phyloP scores from a whole-genome alignment of 1,140 invertebrate genomes.

The Pogonognathellus flavescens region DNA sequence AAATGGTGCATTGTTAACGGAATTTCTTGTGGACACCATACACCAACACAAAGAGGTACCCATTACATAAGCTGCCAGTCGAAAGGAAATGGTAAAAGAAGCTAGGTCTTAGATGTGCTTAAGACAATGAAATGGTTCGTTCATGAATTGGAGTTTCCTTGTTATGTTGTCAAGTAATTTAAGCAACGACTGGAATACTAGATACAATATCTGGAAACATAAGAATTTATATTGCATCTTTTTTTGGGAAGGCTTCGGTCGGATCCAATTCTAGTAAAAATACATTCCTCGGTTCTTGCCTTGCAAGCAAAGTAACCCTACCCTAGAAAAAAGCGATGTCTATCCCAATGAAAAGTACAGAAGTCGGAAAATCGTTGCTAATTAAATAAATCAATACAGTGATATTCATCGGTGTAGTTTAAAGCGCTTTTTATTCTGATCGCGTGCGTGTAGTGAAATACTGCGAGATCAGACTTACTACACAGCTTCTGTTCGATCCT shows the following conservation, averaged over 20 bases:
- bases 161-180: neutral
- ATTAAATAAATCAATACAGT: conserved; percentile 63
- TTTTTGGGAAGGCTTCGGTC: too few relatives aligned
- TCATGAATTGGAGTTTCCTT: neutral
- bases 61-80: too few relatives aligned
- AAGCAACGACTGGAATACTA: too few relatives aligned
- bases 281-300: neutral
- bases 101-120: too few relatives aligned
- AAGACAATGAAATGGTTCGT: too few relatives aligned
- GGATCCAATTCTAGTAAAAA: neutral
- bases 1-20: too few relatives aligned
- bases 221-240: too few relatives aligned
- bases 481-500: conserved; percentile 31
- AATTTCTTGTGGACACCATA: too few relatives aligned
- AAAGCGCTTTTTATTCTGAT: conserved; percentile 9
- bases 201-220: too few relatives aligned
- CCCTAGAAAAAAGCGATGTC: neutral
- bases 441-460: conserved; percentile 18
- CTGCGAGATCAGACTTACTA: conserved; percentile 31
- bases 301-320: conserved; percentile 16
- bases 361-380: conserved; percentile 57
- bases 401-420: conserved; percentile 55
- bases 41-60: too few relatives aligned
- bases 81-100: too few relatives aligned
- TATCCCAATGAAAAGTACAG: neutral